A percentile compares a stretch with the other conserved stretches of the same genome.
These are phyloP conservation scores for Leptinotarsa peninsularis DNA, from an alignment of 2,888 invertebrate species.

Conservation along the genomic window DNA sequence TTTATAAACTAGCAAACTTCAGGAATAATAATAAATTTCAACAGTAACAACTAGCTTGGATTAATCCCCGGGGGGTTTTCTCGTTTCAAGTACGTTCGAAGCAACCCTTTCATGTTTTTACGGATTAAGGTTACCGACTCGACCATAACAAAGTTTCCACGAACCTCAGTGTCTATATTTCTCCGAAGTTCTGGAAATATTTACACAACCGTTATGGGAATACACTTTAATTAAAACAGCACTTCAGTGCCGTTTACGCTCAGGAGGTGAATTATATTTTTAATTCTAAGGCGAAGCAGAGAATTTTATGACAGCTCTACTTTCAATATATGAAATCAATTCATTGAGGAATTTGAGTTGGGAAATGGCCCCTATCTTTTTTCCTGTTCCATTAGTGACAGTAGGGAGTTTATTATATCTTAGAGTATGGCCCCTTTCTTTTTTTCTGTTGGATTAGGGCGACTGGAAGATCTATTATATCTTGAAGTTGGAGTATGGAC, in stretches of 20 bases:
- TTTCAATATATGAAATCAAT: background rate
- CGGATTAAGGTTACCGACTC: background rate
- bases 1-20: background rate
- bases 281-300: background rate
- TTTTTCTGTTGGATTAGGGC: too few relatives aligned
- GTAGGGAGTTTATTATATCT: too few relatives aligned
- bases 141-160: background rate
- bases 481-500: too few relatives aligned
- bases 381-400: too few relatives aligned
- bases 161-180: background rate
- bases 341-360: too few relatives aligned
- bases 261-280: background rate
- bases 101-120: background rate
- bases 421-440: too few relatives aligned
- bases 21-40: background rate
- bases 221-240: conserved; percentile 12
- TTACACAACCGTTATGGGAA: conserved; percentile 1
- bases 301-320: background rate
- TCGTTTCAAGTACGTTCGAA: conserved; percentile 2
- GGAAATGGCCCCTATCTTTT: too few relatives aligned
- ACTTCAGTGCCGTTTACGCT: background rate
- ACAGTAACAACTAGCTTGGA: background rate
- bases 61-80: background rate
- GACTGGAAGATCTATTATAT: too few relatives aligned
- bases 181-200: background rate